Percentiles rank a stretch among this genome's conserved stretches.
These are phyloP conservation scores for Thysanoteuthis rhombus DNA, from an alignment of 2,888 invertebrate species.

Conservation along the genomic window DNA sequence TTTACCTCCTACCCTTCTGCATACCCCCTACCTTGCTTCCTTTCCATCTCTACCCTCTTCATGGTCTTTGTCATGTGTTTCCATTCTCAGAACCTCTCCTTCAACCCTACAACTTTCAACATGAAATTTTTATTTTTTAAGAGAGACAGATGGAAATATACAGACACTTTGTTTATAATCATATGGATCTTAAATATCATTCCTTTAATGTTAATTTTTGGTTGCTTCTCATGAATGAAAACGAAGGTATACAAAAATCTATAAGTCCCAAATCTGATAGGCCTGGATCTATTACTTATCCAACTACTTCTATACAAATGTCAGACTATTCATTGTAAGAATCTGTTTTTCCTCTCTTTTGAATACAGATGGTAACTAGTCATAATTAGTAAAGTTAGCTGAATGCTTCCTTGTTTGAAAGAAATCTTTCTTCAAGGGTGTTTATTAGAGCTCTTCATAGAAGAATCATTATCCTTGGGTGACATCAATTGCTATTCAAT, in stretches of 20 bases:
- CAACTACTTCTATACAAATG: neutral
- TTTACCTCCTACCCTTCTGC: too few relatives aligned
- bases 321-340: neutral
- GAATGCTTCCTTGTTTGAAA: neutral
- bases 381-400: neutral
- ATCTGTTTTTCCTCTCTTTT: neutral
- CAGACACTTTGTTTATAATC: too few relatives aligned
- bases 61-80: too few relatives aligned
- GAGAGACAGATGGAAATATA: too few relatives aligned
- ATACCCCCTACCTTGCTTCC: too few relatives aligned
- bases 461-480: neutral
- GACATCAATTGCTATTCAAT: slow-evolving; percentile 12
- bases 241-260: neutral
- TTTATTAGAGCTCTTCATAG: neutral
- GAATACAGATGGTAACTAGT: neutral
- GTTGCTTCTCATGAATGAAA: too few relatives aligned
- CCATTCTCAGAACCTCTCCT: too few relatives aligned
- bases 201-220: too few relatives aligned
- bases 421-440: neutral
- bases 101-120: too few relatives aligned
- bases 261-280: neutral
- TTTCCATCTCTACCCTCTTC: too few relatives aligned
- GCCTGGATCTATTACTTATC: neutral
- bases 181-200: too few relatives aligned
- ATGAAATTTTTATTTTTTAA: too few relatives aligned